Percentiles rank a stretch among this genome's conserved stretches.
Conservation (phyloP, 2,888 invertebrate genomes). For the Andrena fulva region DNA sequence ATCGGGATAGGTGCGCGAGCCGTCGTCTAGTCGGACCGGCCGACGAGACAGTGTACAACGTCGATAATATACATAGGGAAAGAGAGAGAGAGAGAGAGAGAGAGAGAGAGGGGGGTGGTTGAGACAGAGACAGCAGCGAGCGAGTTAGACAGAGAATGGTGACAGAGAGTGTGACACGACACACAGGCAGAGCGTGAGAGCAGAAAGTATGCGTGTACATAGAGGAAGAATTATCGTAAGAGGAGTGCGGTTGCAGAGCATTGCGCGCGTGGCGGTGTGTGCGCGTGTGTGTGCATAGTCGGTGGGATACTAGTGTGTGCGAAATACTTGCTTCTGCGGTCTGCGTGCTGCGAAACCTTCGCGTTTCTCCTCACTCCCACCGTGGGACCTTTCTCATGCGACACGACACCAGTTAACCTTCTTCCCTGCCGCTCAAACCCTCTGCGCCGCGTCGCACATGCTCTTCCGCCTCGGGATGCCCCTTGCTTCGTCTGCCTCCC, state of each 20-base stretch:
- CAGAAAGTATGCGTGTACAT: background rate
- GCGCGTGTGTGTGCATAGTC: background rate
- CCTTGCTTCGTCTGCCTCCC: background rate
- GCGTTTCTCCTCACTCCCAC: constrained; percentile 28
- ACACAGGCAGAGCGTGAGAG: constrained; percentile 5
- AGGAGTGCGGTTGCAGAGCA: constrained; percentile 39
- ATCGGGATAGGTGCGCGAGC: background rate
- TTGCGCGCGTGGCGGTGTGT: background rate
- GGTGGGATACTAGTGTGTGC: constrained; percentile 9
- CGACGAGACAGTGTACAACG: constrained; percentile 4
- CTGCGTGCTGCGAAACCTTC: constrained; percentile 39
- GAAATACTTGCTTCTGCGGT: constrained; percentile 60
- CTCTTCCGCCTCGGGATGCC: background rate
- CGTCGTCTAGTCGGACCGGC: background rate
- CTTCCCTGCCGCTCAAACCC: constrained; percentile 9
- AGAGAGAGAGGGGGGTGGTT: too few relatives aligned
- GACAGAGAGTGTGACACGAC: background rate
- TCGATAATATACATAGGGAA: background rate
- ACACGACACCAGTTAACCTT: constrained; percentile 28
- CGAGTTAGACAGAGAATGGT: background rate
- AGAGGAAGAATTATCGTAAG: constrained; percentile 11
- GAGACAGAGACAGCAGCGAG: background rate
- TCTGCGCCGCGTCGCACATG: constrained; percentile 34
- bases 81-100: background rate
- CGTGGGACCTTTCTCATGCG: constrained; percentile 32